Base-by-base conservation (phyloP, 2,113 vertebrate species). In the Mungos mungo region DNA sequence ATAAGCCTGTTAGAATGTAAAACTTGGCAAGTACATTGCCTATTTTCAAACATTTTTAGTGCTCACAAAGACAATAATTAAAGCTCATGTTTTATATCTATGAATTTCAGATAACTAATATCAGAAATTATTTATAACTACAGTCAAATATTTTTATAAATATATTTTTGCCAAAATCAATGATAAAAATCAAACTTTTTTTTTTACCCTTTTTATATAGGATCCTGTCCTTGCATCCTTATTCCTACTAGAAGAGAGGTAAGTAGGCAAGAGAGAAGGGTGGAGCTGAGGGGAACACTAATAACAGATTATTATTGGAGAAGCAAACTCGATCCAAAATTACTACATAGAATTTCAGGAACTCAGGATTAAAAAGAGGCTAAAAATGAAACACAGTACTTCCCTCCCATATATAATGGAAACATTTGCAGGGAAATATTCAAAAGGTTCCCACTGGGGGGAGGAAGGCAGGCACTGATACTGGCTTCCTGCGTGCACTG, bases 1-100 rank as follows among this genome's bases (percentile, higher is more conserved):
- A 45, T 27, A 92, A 94, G 27, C 45, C 60, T 66, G 11, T 54
- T 92, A 52, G 29, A 83, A 95, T 47, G 25, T 23, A 93, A 92
- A 83, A 57, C 19, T 77, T 81, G 11, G 93, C n/a, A 72, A 88
- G 47, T 92, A 66, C 47, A 57, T 88, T 92, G 52, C 38, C 52
- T 94, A 27, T 15, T 84, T 63, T 96, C 35, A 87, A 92, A 92
- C 25, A 25, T 71, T 86, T 96, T 96, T 57, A 71, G 77, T 93
- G 41, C 5, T 2, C 21, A 18, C 41, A 31, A 77, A 82, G 60
- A 66, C 9, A 87, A 50, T 69, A 23, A 57, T 81, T 69, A 79
- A 82, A 93, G 13, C 25, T 83, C n/a, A 94, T 71, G n/a, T 41
- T 87, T 92, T 77, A 86, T 7, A 83, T 10, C 15, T 90, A 47